phyloP scores from a whole-genome alignment of 2,113 vertebrate species.

The Mystacornis crossleyi region DNA sequence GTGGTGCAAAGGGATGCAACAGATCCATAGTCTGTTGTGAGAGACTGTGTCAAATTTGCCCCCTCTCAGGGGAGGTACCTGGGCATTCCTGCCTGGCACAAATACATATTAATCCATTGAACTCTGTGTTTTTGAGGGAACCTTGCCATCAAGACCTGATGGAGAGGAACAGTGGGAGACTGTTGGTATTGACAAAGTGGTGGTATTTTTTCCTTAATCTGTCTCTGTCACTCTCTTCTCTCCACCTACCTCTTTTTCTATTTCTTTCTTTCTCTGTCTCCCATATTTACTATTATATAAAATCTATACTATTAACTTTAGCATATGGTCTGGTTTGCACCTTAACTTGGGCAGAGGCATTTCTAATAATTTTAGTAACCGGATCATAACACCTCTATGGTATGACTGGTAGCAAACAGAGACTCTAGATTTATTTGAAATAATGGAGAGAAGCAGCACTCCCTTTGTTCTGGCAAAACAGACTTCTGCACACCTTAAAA shows the following conservation, averaged over 20 bases:
- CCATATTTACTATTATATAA: not conserved
- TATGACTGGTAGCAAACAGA: not conserved
- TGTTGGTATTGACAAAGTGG: accelerated
- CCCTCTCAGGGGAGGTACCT: not conserved
- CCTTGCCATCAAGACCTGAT: not conserved
- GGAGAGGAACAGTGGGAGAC: not conserved
- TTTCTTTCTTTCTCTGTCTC: not conserved
- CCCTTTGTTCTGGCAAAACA: not conserved
- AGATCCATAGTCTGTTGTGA: not conserved
- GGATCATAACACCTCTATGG: not conserved
- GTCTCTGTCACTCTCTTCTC: not conserved
- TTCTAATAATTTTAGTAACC: not conserved
- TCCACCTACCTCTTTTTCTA: not conserved
- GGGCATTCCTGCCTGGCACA: not conserved
- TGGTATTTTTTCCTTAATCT: not conserved
- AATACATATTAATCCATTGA: accelerated
- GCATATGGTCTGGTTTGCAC: not conserved
- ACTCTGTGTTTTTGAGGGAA: not conserved
- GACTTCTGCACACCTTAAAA: not conserved
- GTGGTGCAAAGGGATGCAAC: too few relatives aligned
- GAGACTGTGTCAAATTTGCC: accelerated
- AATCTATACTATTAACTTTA: not conserved
- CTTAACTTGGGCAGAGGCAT: not conserved
- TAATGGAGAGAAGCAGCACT: not conserved
- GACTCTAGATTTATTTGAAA: not conserved